Conservation (phyloP, 2,888 invertebrate genomes). For the Nymphalis urticae region DNA sequence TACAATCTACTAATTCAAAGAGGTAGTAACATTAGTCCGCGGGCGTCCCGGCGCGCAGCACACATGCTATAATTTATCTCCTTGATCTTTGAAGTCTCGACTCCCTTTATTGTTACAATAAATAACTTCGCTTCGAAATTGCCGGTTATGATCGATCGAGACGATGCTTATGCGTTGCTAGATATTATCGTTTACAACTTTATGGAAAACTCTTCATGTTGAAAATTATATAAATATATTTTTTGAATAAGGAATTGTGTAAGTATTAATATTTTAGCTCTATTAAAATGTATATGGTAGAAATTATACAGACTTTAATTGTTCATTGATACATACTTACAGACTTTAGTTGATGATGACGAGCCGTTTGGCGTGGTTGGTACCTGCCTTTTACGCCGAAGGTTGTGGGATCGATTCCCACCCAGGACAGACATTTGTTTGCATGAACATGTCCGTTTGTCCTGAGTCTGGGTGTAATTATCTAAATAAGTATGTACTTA, state of each 20-base stretch:
- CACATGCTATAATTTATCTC: constrained; percentile 18
- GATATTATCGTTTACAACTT: constrained; percentile 15
- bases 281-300: too few relatives aligned
- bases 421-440: too few relatives aligned
- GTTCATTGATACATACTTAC: too few relatives aligned
- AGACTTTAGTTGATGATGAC: too few relatives aligned
- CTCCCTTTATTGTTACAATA: constrained; percentile 29
- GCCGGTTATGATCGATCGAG: constrained; percentile 17
- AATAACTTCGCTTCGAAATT: constrained; percentile 24
- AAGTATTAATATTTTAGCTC: too few relatives aligned
- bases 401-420: too few relatives aligned
- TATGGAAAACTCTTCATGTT: neutral
- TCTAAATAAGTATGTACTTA: too few relatives aligned
- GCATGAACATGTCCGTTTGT: too few relatives aligned
- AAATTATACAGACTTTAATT: too few relatives aligned
- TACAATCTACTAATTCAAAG: neutral
- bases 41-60: constrained; percentile 22
- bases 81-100: constrained; percentile 9
- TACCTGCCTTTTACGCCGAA: too few relatives aligned
- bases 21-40: constrained; percentile 18
- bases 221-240: neutral
- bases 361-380: too few relatives aligned
- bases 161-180: constrained; percentile 15
- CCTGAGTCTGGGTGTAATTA: too few relatives aligned
- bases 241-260: neutral